A percentile compares a stretch with the other conserved stretches of the same genome.
These are phyloP conservation scores for Phortica okadai DNA, from an alignment of 2,888 invertebrate genomes.

Conservation along the genomic window DNA sequence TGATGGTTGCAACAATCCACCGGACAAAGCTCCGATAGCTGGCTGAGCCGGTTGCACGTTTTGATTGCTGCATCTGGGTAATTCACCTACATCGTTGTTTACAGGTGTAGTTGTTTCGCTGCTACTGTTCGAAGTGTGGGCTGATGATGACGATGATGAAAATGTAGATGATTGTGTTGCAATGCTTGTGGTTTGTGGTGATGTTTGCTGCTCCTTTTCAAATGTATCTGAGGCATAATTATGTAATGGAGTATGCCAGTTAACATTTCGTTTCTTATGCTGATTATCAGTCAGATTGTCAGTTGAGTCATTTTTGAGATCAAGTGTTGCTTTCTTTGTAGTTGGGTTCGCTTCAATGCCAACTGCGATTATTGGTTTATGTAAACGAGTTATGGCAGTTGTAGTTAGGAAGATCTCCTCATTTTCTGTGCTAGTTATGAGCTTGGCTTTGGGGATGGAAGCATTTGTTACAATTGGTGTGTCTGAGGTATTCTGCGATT, in stretches of 20 bases:
- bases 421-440: constrained; percentile 24
- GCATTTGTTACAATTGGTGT: not conserved
- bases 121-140: constrained; percentile 41
- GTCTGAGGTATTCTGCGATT: constrained; percentile 31
- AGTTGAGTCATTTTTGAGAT: constrained; percentile 37
- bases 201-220: constrained; percentile 67
- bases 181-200: constrained; percentile 44
- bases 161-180: constrained; percentile 1
- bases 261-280: constrained; percentile 74
- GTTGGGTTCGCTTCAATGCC: constrained; percentile 13
- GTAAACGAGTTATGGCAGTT: constrained; percentile 51
- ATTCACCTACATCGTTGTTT: constrained; percentile 31
- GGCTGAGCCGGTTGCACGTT: not conserved
- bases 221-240: constrained; percentile 66
- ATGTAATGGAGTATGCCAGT: constrained; percentile 75
- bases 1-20: constrained; percentile 8
- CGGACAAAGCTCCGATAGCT: constrained; percentile 32
- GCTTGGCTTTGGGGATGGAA: not conserved
- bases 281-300: constrained; percentile 51
- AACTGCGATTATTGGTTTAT: constrained; percentile 37
- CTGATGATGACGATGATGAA: constrained; percentile 11
- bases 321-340: constrained; percentile 36
- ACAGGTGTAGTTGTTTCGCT: constrained; percentile 50
- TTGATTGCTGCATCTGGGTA: not conserved
- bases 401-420: constrained; percentile 54